These are phyloP conservation scores for Diabrotica undecimpunctata DNA, from an alignment of 1,140 invertebrate species.

Conservation along the genomic window DNA sequence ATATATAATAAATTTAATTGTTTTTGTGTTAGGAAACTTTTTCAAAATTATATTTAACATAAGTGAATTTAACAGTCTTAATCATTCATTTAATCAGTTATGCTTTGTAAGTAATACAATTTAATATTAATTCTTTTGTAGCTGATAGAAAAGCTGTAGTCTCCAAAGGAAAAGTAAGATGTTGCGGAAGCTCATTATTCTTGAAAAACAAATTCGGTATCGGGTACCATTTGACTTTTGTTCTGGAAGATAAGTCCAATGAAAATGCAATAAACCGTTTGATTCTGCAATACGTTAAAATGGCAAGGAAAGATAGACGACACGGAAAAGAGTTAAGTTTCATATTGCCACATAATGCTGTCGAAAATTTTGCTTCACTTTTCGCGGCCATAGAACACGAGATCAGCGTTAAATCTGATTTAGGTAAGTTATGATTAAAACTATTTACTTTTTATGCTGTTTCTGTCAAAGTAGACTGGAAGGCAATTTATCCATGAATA, in stretches of 20 bases:
- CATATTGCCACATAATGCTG: slow-evolving; percentile 70
- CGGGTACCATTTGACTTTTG: slow-evolving; percentile 73
- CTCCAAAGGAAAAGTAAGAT: slow-evolving; percentile 69
- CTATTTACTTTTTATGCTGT: too few relatives aligned
- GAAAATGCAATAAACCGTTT: slow-evolving; percentile 50
- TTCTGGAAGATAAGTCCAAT: slow-evolving; percentile 38
- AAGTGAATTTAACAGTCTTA: too few relatives aligned
- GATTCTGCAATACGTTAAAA: slow-evolving; percentile 62
- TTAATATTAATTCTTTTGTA: slow-evolving; percentile 19
- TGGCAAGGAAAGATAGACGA: slow-evolving; percentile 65
- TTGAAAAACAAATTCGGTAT: slow-evolving; percentile 86
- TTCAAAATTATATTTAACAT: too few relatives aligned
- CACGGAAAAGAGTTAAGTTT: slow-evolving; percentile 73
- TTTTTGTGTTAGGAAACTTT: too few relatives aligned
- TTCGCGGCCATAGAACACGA: slow-evolving; percentile 74
- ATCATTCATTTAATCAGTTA: too few relatives aligned
- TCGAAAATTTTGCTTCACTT: slow-evolving; percentile 67
- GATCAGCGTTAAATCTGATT: slow-evolving; percentile 59
- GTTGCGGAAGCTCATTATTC: slow-evolving; percentile 79
- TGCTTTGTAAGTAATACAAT: too few relatives aligned
- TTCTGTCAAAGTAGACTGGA: too few relatives aligned
- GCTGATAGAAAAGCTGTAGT: slow-evolving; percentile 77
- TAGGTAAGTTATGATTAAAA: slow-evolving; percentile 47
- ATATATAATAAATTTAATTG: too few relatives aligned
- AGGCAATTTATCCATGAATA: too few relatives aligned